Percentiles rank a stretch among this genome's conserved stretches.
Evolutionary conservation across 2,888 invertebrate species (phyloP).

Genomic region (Arenicola marina): DNA sequence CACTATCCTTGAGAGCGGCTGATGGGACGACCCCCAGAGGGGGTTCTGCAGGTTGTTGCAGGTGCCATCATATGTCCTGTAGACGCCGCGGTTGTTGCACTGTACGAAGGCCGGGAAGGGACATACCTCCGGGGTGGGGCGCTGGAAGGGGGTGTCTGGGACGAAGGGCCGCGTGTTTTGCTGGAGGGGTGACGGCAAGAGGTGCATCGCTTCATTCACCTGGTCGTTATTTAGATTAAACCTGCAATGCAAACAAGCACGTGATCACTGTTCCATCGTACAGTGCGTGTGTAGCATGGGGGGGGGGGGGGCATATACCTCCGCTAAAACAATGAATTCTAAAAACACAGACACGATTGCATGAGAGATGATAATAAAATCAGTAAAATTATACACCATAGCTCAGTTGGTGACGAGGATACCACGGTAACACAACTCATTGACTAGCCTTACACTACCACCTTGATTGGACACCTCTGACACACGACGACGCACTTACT

Average conservation of each 20-base stretch:
- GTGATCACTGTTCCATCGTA: neutral
- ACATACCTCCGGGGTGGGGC: conserved; percentile 7
- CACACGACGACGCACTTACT: too few species aligned
- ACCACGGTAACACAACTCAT: too few species aligned
- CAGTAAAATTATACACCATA: too few species aligned
- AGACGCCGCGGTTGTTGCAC: conserved; percentile 28
- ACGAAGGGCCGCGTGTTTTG: neutral
- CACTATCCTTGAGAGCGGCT: conserved; percentile 31
- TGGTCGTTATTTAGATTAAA: neutral
- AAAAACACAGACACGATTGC: neutral
- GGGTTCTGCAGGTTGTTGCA: conserved; percentile 41
- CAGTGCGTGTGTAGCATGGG: too few species aligned
- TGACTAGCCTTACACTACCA: too few species aligned
- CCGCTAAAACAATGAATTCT: neutral
- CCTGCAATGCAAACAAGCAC: neutral
- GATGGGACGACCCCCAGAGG: conserved; percentile 28
- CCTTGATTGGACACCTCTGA: too few species aligned
- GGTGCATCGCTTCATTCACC: neutral
- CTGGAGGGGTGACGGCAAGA: conserved; percentile 4
- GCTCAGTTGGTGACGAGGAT: too few species aligned
- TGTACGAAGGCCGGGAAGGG: conserved; percentile 20
- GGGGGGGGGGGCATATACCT: too few species aligned
- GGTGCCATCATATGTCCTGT: conserved; percentile 40
- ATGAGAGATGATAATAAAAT: too few species aligned
- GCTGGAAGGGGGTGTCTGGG: conserved; percentile 10